Base-by-base conservation (phyloP, 1,140 invertebrate genomes). In the Melitaea cinxia region DNA sequence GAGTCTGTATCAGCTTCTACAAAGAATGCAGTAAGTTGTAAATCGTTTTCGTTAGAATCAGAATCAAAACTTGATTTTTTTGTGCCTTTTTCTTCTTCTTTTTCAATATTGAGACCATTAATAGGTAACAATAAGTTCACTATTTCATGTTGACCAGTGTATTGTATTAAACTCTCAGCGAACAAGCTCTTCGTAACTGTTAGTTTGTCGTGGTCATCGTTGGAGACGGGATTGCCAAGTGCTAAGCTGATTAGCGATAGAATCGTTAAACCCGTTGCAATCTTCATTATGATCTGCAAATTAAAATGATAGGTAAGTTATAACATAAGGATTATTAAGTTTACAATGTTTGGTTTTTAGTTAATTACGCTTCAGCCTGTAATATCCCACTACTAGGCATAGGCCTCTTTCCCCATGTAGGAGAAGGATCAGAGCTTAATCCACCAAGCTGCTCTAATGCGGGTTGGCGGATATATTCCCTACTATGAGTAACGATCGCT, bases 21-120 rank as follows among this genome's bases (percentile, higher is more conserved):
- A 14, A 85, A 84, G 71, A 87, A 87, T 0, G 78, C 2, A 7
- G 49, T 47, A 1, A 55, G 35, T 2, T 71, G 68, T 9, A 53
- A 17, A 5, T 72, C 58, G 0, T 14, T 26, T 50, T 66, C 64
- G 4, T 55, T 24, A 0, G 62, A 64, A 35, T 57, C 14, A 7
- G 15, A 19, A n/a, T 73, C 63, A 1, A 42, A 59, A 56, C n/a
- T n/a, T n/a, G n/a, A n/a, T 56, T 58, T 0, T 33, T 19, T 15
- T 39, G 42, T 7, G 14, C 4, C 9, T 0, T 0, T n/a, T 73
- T 61, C 6, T n/a, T n/a, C n/a, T n/a, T 42, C 37, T 45, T 52
- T 45, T 0, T 81, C 76, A 6, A 85, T 82, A 57, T 86, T 88
- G 0, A 85, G 21, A 3, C 72, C 65, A 39, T 88, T 89, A 4